A percentile compares a stretch with the other conserved stretches of the same genome.
These are phyloP conservation scores for Yponomeuta sedellus DNA, from an alignment of 2,888 invertebrate genomes.

Conservation along the genomic window DNA sequence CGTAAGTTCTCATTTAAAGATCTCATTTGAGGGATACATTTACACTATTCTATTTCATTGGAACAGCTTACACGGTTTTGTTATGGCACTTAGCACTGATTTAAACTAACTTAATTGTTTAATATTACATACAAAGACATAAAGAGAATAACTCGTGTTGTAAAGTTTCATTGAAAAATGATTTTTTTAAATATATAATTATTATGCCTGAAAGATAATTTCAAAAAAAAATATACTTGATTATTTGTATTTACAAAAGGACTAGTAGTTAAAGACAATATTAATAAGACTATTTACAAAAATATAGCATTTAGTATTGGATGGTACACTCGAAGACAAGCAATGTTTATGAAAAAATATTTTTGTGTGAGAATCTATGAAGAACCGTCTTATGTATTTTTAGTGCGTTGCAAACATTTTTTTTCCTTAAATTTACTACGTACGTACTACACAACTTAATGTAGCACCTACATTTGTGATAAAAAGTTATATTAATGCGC, in stretches of 20 bases:
- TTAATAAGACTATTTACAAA: constrained; percentile 10
- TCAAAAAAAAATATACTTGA: background rate
- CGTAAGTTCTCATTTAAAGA: too few species aligned
- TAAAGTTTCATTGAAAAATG: background rate
- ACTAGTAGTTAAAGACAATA: constrained; percentile 28
- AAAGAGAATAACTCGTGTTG: background rate
- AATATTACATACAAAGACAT: background rate
- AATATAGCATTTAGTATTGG: constrained; percentile 26
- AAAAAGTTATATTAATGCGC: background rate
- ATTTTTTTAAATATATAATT: too few species aligned
- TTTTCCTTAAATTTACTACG: background rate
- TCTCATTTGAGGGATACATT: too few species aligned
- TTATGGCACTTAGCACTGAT: background rate
- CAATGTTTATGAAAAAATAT: constrained; percentile 25
- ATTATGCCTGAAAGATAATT: background rate
- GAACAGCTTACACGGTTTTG: background rate
- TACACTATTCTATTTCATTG: too few species aligned
- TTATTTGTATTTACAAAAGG: constrained; percentile 29
- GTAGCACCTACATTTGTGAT: constrained; percentile 13
- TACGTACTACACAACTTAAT: background rate
- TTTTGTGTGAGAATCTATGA: constrained; percentile 22
- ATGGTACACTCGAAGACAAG: constrained; percentile 61
- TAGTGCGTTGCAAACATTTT: background rate
- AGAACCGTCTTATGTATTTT: constrained; percentile 18
- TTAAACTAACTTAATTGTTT: background rate